These are phyloP conservation scores for Kobus ellipsiprymnus DNA, from an alignment of 2,113 vertebrate species.

Conservation along the genomic window DNA sequence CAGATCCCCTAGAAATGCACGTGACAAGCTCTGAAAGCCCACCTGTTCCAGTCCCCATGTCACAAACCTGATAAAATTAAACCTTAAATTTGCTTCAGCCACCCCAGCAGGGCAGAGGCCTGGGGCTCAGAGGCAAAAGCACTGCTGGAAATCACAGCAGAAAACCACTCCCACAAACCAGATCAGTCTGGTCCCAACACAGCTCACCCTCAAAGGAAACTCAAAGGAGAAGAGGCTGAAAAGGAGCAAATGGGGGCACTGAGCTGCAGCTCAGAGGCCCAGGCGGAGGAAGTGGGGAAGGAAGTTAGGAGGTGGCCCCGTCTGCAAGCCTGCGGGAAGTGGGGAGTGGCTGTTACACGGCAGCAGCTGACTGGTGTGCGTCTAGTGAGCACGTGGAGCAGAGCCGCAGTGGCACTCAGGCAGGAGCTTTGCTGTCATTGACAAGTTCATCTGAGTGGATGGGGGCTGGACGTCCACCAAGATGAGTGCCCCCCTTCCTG, in stretches of 20 bases:
- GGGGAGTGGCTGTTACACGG: neutral
- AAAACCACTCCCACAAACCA: neutral
- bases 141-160: neutral
- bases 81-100: neutral
- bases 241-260: neutral
- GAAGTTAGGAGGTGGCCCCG: too few species aligned
- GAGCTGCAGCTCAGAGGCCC: neutral
- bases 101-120: neutral
- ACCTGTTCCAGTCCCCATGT: neutral
- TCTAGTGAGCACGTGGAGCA: accelerated
- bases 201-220: neutral
- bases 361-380: accelerated
- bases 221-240: neutral
- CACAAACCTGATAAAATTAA: neutral
- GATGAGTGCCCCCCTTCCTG: neutral
- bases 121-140: neutral
- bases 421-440: neutral
- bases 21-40: neutral
- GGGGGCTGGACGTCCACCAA: neutral
- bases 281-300: neutral
- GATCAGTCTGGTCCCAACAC: neutral
- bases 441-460: neutral
- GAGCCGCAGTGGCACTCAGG: too few species aligned
- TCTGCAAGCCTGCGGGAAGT: neutral
- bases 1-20: neutral